phyloP scores from a whole-genome alignment of 2,113 vertebrate species.

The Typhlomys cinereus region DNA sequence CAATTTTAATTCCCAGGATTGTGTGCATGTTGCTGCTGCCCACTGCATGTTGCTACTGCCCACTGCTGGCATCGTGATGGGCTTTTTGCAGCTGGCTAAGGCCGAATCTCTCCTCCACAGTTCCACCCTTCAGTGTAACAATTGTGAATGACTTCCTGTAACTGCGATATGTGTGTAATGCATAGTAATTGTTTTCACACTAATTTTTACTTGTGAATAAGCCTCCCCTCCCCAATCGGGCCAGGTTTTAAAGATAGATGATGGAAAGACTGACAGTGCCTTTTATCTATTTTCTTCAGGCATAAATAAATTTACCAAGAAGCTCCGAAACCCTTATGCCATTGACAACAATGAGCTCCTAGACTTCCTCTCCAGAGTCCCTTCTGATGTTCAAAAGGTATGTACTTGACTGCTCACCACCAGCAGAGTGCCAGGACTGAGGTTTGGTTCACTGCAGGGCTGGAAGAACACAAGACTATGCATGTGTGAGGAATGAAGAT shows the following conservation, averaged over 20 bases:
- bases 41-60: not conserved
- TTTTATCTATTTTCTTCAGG: slow-evolving; percentile 87
- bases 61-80: slow-evolving; percentile 57
- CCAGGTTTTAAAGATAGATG: slow-evolving; percentile 35
- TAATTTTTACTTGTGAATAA: slow-evolving; percentile 83
- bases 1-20: not conserved
- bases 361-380: slow-evolving; percentile 98
- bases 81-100: slow-evolving; percentile 72
- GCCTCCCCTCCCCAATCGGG: slow-evolving; percentile 8
- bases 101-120: slow-evolving; percentile 40
- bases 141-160: slow-evolving; percentile 78
- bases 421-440: slow-evolving; percentile 18
- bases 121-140: slow-evolving; percentile 50
- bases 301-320: slow-evolving; percentile 99
- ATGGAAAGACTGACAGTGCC: too few relatives aligned
- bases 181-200: slow-evolving; percentile 82
- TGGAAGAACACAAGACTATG: slow-evolving; percentile 18
- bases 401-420: slow-evolving; percentile 76
- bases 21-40: not conserved
- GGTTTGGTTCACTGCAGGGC: slow-evolving; percentile 10
- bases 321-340: slow-evolving; percentile 94
- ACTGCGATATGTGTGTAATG: slow-evolving; percentile 54
- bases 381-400: slow-evolving; percentile 99
- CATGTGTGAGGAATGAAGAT: slow-evolving; percentile 69
- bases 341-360: slow-evolving; percentile 96